phyloP scores from a whole-genome alignment of 2,888 invertebrate species.

The Blastobasis adustella region DNA sequence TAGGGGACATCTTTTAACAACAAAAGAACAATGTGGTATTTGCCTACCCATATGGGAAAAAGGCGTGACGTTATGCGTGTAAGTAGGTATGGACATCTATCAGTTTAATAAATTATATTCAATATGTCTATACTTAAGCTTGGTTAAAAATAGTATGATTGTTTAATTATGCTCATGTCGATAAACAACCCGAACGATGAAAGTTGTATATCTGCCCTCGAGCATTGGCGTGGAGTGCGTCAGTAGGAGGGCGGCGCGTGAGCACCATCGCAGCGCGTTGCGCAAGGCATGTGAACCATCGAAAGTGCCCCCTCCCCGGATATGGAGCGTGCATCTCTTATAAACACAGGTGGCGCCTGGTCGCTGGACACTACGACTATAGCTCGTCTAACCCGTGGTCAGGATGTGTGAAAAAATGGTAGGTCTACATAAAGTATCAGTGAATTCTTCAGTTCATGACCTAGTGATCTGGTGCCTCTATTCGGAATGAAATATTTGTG shows the following conservation, averaged over 20 bases:
- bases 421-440: slow-evolving; percentile 39
- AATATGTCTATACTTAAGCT: too few relatives aligned
- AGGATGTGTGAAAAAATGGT: slow-evolving; percentile 69
- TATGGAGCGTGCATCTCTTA: slow-evolving; percentile 65
- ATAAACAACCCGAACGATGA: slow-evolving; percentile 3
- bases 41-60: too few relatives aligned
- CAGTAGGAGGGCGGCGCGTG: slow-evolving; percentile 48
- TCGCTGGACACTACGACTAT: slow-evolving; percentile 62
- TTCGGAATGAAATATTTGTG: slow-evolving; percentile 5
- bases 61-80: too few relatives aligned
- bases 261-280: slow-evolving; percentile 53
- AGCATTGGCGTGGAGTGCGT: slow-evolving; percentile 15
- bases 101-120: too few relatives aligned
- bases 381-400: slow-evolving; percentile 45
- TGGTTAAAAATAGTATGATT: too few relatives aligned
- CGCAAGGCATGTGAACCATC: slow-evolving; percentile 66
- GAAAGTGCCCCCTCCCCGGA: slow-evolving; percentile 71
- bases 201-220: slow-evolving; percentile 28
- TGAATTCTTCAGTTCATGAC: slow-evolving; percentile 18
- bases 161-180: too few relatives aligned
- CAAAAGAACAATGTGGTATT: too few relatives aligned
- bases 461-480: slow-evolving; percentile 40
- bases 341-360: slow-evolving; percentile 65
- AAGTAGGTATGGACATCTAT: too few relatives aligned
- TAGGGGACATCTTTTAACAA: too few relatives aligned